phyloP scores from a whole-genome alignment of 2,113 vertebrate genomes.

The Ornithorhynchus anatinus region DNA sequence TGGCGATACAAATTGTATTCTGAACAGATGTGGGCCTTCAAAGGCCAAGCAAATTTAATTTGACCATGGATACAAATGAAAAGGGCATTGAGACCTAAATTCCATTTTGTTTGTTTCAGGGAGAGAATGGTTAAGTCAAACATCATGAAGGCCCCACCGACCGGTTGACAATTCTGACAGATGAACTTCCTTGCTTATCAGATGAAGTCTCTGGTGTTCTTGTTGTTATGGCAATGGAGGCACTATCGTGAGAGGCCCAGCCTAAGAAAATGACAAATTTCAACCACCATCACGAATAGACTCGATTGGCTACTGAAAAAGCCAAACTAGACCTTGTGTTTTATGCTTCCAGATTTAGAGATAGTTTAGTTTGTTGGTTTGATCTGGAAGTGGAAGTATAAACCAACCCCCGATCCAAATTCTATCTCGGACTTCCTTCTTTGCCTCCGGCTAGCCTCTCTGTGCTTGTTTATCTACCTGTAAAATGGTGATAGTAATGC shows the following conservation, averaged over 20 bases:
- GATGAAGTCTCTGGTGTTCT: not conserved
- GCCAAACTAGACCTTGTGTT: not conserved
- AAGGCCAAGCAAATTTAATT: slow-evolving; percentile 62
- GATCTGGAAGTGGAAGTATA: not conserved
- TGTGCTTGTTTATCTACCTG: not conserved
- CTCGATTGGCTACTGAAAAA: not conserved
- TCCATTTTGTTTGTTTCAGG: slow-evolving; percentile 31
- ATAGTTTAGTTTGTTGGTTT: not conserved
- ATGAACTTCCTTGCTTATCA: not conserved
- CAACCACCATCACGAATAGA: not conserved
- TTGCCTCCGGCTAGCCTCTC: not conserved
- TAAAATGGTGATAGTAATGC: not conserved
- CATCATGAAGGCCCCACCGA: not conserved
- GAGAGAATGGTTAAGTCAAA: slow-evolving; percentile 7
- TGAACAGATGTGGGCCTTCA: slow-evolving; percentile 69
- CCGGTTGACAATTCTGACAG: slow-evolving; percentile 11
- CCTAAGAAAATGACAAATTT: not conserved
- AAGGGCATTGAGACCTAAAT: slow-evolving; percentile 49
- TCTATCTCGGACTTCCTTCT: not conserved
- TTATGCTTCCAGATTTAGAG: not conserved
- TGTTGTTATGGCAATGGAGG: not conserved
- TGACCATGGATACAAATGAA: slow-evolving; percentile 63
- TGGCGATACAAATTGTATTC: slow-evolving; percentile 67
- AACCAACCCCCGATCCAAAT: not conserved
- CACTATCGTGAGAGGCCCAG: not conserved